These are phyloP conservation scores for Dascillus cervinus DNA, from an alignment of 2,888 invertebrate genomes.

Conservation along the genomic window DNA sequence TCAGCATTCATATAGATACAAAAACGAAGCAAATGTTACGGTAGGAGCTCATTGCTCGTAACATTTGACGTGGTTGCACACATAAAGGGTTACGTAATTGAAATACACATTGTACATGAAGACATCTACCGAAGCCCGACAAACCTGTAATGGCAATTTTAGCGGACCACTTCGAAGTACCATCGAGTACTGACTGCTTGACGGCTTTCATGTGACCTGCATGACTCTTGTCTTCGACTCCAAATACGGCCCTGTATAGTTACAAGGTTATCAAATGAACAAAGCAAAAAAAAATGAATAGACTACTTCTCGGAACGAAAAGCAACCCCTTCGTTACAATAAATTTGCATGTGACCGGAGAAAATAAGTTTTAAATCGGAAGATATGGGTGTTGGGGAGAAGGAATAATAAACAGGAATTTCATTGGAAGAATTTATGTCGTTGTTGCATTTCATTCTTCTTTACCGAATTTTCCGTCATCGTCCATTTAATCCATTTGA, in stretches of 20 bases:
- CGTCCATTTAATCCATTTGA: too few relatives aligned
- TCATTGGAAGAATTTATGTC: too few relatives aligned
- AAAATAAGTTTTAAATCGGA: too few relatives aligned
- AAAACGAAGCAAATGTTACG: conserved; percentile 12
- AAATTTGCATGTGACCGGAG: too few relatives aligned
- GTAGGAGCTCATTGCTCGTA: background rate
- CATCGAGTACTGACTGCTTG: conserved; percentile 97
- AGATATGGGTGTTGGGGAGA: too few relatives aligned
- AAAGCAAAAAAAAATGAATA: too few relatives aligned
- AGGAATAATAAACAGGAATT: too few relatives aligned
- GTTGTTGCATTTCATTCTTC: too few relatives aligned
- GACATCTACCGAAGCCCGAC: conserved; percentile 39
- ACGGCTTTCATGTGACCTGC: conserved; percentile 95
- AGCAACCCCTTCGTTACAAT: too few relatives aligned
- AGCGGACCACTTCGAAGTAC: conserved; percentile 99
- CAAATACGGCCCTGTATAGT: conserved; percentile 80
- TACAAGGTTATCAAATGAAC: too few relatives aligned
- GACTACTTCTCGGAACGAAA: too few relatives aligned
- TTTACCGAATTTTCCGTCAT: too few relatives aligned
- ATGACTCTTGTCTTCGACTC: conserved; percentile 91
- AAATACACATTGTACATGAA: conserved; percentile 10
- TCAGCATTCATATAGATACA: conserved; percentile 27
- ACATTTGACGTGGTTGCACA: conserved; percentile 2
- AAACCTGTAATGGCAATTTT: conserved; percentile 99
- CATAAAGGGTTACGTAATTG: conserved; percentile 7